Evolutionary conservation across 2,888 invertebrate genomes (phyloP), one percentile per base, ranked within the genome.

Genomic region (Nasonia oneida): DNA sequence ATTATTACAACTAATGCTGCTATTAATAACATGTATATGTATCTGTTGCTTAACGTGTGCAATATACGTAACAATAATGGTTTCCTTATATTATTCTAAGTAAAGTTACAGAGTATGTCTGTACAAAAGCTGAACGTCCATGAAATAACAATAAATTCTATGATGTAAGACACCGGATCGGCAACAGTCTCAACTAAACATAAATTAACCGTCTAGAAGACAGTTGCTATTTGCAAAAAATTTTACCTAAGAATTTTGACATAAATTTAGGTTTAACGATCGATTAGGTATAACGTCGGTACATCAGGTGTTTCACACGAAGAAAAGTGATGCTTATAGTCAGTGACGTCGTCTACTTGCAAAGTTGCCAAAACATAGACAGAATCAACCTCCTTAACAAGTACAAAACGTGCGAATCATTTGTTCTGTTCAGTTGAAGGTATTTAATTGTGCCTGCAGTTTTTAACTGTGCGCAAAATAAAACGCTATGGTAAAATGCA

Each of bases 121-220:
- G 53, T 71, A 80, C 6, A 12, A 71, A 76, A 80, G 50, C 23
- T 71, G 88, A 88, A 90, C 89, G 90, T 91, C 90, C 90, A 88
- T 90, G 89, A 88, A 88, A 87, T 90, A 89, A 91, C 89, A 90
- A 91, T 90, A 90, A 91, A 88, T 87, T 87, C 88, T 88, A 88
- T 75, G 77, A 81, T 81, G 37, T 74, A 74, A 47, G 64, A 81
- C n/a, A 39, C 50, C 42, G 18, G 57, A 81, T 57, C 73, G 57
- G 53, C 61, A n/a, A 81, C 33, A n/a, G 42, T 77, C 29, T 57
- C 10, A 18, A 53, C 37, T 80, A 53, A 50, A 80, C 73, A 61
- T 74, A 23, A 61, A 53, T 81, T 81, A 61, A 57, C 39, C 42
- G 37, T 57, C 39, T 80, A 71, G 29, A 81, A 18, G 42, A n/a